Base-by-base conservation (phyloP, 2,113 vertebrate species). In the Polypterus bichir region DNA sequence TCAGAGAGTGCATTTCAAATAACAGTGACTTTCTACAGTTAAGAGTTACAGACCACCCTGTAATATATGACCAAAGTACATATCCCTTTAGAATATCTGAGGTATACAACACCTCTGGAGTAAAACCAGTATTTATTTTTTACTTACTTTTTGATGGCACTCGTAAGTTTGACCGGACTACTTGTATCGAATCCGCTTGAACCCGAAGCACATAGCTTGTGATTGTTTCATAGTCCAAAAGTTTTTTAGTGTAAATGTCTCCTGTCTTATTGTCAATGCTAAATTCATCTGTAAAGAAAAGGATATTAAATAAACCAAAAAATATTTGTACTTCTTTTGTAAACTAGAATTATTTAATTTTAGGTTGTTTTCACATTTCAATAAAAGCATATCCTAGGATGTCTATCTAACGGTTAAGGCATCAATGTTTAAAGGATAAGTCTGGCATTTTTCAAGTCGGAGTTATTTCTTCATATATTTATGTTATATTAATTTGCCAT, bases 131-230 rank as follows among this genome's bases (percentile, higher is more conserved):
- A 5, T 8, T 11, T 11, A 6, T 10, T 27, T 27, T 27, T 27
- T 27, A 61, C 90, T 91, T 86, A 93, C 92, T 90, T 88, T 91
- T 93, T 59, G 92, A 94, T 66, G 89, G 88, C 61, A 87, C 91
- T 0, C 87, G 77, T 54, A 92, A 76, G 73, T 91, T 93, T 74
- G 85, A 85, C 62, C 82, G 78, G 45, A 91, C 86, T 48, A 93
- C 76, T 46, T 84, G 7, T 64, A 95, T 73, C 1, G 92, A 91
- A 71, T 95, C 91, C 1, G 92, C 91, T 76, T 95, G 91, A 53
- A 94, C 86, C 45, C 87, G 79, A 8, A 95, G 87, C 68, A 88
- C 68, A 0, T 92, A 95, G 57, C 68, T 85, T 59, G 73, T 86
- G 64, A 88, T 70, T 0, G 67, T 76, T 72, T 95, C 92, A 64